Percentiles rank a stretch among this genome's conserved stretches.
Conservation (phyloP, 2,113 vertebrate species). For the Siphamia tubifer region DNA sequence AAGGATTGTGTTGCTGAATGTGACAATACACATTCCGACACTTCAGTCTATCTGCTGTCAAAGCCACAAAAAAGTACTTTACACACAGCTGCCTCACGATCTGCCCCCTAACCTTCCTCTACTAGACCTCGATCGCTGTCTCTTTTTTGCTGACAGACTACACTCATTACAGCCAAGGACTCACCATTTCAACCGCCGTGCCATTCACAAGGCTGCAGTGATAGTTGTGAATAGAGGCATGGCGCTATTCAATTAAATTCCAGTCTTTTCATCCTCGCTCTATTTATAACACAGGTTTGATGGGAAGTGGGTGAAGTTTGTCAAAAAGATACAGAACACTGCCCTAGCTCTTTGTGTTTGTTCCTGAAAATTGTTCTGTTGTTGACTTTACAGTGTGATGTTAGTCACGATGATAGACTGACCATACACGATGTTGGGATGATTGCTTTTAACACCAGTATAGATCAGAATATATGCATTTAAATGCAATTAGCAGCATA, state of each 20-base stretch:
- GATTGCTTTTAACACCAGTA: too few relatives aligned
- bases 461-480: too few relatives aligned
- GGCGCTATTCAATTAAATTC: conserved; percentile 54
- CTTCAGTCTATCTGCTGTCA: neutral
- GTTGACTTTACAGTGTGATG: neutral
- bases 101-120: conserved; percentile 20
- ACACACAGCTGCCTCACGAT: neutral
- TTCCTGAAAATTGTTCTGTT: conserved; percentile 3
- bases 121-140: neutral
- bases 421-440: neutral
- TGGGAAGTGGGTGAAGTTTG: conserved; percentile 22
- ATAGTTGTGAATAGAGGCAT: conserved; percentile 69
- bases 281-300: conserved; percentile 60
- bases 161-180: conserved; percentile 61
- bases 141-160: conserved; percentile 40
- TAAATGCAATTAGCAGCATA: too few relatives aligned
- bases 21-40: neutral
- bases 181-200: conserved; percentile 46
- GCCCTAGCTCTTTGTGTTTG: conserved; percentile 17
- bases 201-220: conserved; percentile 65
- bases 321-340: neutral
- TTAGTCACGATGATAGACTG: neutral
- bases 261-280: conserved; percentile 27
- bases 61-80: neutral
- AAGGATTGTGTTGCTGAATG: neutral